phyloP scores from a whole-genome alignment of 2,888 invertebrate species.

The Clivina fossor region DNA sequence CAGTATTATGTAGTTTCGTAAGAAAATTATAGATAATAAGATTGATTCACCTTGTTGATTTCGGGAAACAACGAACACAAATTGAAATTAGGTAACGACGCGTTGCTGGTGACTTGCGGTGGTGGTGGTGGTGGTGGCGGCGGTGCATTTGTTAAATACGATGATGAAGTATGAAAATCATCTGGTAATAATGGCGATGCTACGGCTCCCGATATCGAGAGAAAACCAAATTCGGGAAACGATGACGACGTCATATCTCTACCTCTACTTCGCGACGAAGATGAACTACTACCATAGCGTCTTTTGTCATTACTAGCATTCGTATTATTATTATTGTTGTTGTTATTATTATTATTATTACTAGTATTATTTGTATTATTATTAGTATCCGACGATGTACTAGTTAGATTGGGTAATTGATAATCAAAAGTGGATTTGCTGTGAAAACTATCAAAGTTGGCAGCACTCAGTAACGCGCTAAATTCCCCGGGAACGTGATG shows the following conservation, averaged over 20 bases:
- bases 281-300: no score
- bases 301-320: no score
- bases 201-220: slow-evolving; percentile 50
- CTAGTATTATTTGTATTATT: no score
- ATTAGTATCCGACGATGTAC: no score
- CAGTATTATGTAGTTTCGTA: no score
- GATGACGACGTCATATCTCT: no score
- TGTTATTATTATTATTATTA: no score
- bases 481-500: slow-evolving; percentile 6
- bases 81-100: slow-evolving; percentile 73
- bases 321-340: no score
- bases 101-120: slow-evolving; percentile 37
- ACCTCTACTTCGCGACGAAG: no score
- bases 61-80: slow-evolving; percentile 83
- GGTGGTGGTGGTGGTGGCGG: slow-evolving; percentile 35
- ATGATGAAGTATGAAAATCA: slow-evolving; percentile 51
- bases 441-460: slow-evolving; percentile 8
- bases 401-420: no score
- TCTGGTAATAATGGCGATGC: slow-evolving; percentile 53
- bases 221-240: slow-evolving; percentile 51
- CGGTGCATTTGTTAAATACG: slow-evolving; percentile 48
- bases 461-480: slow-evolving; percentile 14
- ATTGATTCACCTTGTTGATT: slow-evolving; percentile 69
- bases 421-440: slow-evolving; percentile 20
- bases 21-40: no score